These are phyloP conservation scores for Mamestra brassicae DNA, from an alignment of 2,888 invertebrate species.

Conservation along the genomic window DNA sequence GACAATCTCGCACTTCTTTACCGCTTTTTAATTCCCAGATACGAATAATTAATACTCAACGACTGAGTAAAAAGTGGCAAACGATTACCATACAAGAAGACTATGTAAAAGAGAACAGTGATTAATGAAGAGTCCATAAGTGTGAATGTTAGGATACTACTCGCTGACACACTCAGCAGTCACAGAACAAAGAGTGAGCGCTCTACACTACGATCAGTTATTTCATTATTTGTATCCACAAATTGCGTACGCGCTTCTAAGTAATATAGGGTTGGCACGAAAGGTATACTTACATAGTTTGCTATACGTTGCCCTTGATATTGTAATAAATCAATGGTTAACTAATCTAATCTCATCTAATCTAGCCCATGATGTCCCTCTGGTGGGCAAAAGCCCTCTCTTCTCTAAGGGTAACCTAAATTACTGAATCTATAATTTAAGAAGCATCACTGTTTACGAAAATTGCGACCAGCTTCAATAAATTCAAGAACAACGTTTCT, in stretches of 20 bases:
- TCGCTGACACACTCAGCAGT: slow-evolving; percentile 28
- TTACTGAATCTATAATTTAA: no score
- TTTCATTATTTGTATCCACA: slow-evolving; percentile 57
- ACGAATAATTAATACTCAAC: slow-evolving; percentile 12
- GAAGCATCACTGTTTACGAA: neutral
- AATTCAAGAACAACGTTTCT: neutral
- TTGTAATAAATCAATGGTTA: neutral
- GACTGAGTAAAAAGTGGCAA: slow-evolving; percentile 16
- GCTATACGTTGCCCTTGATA: neutral
- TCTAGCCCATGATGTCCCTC: no score
- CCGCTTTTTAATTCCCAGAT: slow-evolving; percentile 5
- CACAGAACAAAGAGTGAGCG: slow-evolving; percentile 38
- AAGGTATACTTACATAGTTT: neutral
- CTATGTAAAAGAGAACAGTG: neutral
- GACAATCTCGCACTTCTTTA: slow-evolving; percentile 16
- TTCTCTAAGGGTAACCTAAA: no score
- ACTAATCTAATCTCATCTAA: no score
- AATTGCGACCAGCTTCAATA: no score
- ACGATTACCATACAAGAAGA: slow-evolving; percentile 21
- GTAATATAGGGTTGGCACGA: slow-evolving; percentile 35
- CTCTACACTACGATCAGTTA: slow-evolving; percentile 34
- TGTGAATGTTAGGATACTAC: slow-evolving; percentile 35
- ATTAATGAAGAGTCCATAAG: slow-evolving; percentile 25
- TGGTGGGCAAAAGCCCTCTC: no score
- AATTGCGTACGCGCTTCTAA: slow-evolving; percentile 53